These are phyloP conservation scores for Andrena bicolor DNA, from an alignment of 2,888 invertebrate genomes.

Conservation along the genomic window DNA sequence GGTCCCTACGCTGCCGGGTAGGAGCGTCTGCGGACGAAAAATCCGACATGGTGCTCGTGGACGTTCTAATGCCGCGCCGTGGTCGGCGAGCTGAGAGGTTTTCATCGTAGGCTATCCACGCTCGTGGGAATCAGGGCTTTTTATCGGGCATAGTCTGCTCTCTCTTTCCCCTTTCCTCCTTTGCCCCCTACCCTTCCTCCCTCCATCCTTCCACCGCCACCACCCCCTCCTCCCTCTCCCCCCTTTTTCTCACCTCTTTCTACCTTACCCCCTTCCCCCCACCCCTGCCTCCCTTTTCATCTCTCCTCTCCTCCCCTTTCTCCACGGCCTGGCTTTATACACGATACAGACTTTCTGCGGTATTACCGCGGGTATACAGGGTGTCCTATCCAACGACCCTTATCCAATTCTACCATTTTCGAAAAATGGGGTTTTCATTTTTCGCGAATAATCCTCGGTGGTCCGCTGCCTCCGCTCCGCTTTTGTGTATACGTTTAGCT, in stretches of 20 bases:
- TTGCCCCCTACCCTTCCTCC: conserved; percentile 8
- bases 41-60: conserved; percentile 65
- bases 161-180: conserved; percentile 17
- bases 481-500: not conserved
- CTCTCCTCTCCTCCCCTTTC: conserved; percentile 40
- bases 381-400: conserved; percentile 60
- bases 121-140: conserved; percentile 78
- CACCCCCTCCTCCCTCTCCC: conserved; percentile 8
- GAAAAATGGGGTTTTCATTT: conserved; percentile 24
- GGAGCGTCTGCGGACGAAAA: conserved; percentile 62
- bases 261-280: conserved; percentile 37
- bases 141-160: conserved; percentile 71
- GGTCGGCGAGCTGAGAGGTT: conserved; percentile 71
- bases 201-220: conserved; percentile 2
- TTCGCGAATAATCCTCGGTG: not conserved
- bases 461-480: not conserved
- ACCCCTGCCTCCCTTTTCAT: conserved; percentile 36
- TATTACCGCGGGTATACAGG: conserved; percentile 58
- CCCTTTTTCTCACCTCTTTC: conserved; percentile 11
- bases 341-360: conserved; percentile 66
- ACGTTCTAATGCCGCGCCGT: conserved; percentile 69
- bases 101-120: conserved; percentile 73
- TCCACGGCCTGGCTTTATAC: conserved; percentile 56
- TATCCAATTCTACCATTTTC: conserved; percentile 48
- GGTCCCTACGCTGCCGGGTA: conserved; percentile 30